phyloP scores from a whole-genome alignment of 2,888 invertebrate genomes.

The Ochlodes sylvanus region DNA sequence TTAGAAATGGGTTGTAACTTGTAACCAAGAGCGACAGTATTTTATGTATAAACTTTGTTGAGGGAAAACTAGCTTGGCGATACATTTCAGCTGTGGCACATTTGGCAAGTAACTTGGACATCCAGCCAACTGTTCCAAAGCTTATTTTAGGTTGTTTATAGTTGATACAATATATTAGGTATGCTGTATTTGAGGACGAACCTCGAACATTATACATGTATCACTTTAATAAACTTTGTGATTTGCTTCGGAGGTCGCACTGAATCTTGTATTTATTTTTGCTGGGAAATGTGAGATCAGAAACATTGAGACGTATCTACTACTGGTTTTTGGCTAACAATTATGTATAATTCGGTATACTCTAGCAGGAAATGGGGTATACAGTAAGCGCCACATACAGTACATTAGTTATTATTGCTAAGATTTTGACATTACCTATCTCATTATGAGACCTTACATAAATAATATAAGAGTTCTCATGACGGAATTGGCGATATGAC shows the following conservation, averaged over 20 bases:
- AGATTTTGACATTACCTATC: no score
- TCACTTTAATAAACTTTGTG: not conserved
- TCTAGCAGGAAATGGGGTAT: no score
- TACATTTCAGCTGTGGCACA: conserved; percentile 76
- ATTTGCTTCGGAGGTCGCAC: not conserved
- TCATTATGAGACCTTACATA: no score
- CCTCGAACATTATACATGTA: not conserved
- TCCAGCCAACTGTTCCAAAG: conserved; percentile 66
- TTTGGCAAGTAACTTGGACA: conserved; percentile 74
- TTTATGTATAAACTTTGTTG: conserved; percentile 66
- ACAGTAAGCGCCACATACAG: no score
- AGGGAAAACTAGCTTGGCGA: conserved; percentile 46
- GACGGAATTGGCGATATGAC: no score
- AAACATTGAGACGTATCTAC: not conserved
- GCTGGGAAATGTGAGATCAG: not conserved
- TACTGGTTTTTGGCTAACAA: not conserved
- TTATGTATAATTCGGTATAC: not conserved
- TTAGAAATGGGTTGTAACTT: not conserved
- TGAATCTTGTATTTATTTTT: not conserved
- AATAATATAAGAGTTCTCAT: no score
- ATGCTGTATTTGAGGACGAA: not conserved
- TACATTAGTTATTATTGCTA: no score
- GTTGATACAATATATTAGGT: not conserved
- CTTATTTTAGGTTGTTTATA: conserved; percentile 7
- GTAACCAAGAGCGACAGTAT: conserved; percentile 63